Percentiles rank a stretch among this genome's conserved stretches.
Conservation (phyloP, 2,888 invertebrate genomes). For the Drosophila eohydei region DNA sequence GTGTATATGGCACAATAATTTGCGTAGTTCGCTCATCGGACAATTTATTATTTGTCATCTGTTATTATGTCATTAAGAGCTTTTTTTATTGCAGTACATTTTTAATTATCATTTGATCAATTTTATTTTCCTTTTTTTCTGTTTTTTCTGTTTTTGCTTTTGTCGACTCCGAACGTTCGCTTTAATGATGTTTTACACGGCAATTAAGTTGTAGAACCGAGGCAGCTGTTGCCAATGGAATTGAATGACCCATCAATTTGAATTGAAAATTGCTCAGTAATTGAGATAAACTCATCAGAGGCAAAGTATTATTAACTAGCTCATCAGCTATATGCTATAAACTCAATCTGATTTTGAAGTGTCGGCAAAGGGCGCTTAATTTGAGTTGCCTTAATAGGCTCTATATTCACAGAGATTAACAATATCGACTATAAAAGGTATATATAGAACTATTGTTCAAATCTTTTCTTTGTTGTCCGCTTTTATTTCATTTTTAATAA, state of each 20-base stretch:
- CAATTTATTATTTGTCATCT: constrained; percentile 81
- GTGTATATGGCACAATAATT: constrained; percentile 55
- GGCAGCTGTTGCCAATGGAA: constrained; percentile 44
- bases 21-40: constrained; percentile 57
- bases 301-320: constrained; percentile 20
- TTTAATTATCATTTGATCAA: constrained; percentile 78
- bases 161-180: constrained; percentile 25
- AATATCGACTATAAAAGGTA: not conserved
- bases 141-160: constrained; percentile 7
- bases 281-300: constrained; percentile 28
- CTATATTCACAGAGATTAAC: not conserved
- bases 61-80: constrained; percentile 78
- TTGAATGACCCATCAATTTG: constrained; percentile 45
- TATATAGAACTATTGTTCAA: not conserved
- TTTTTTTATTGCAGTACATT: constrained; percentile 64
- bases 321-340: not conserved
- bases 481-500: not conserved
- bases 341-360: constrained; percentile 5
- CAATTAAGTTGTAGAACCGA: constrained; percentile 65
- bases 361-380: not conserved
- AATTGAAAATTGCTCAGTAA: constrained; percentile 33
- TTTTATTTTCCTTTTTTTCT: constrained; percentile 26
- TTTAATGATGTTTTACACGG: constrained; percentile 66
- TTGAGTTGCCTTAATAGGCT: not conserved
- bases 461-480: not conserved